phyloP scores from a whole-genome alignment of 2,888 invertebrate species.

The Phragmatobia fuliginosa region DNA sequence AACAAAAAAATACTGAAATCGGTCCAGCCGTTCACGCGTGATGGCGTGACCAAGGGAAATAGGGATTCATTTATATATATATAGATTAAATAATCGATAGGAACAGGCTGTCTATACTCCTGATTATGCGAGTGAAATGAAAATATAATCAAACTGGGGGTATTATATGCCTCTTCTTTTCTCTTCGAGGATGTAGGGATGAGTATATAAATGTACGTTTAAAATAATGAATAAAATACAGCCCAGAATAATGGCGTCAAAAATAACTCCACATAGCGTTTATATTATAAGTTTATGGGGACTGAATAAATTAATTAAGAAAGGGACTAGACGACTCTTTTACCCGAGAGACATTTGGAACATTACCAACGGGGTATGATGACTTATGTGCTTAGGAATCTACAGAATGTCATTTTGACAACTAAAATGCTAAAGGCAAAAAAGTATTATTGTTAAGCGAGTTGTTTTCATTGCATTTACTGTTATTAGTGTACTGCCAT shows the following conservation, averaged over 20 bases:
- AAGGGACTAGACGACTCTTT: neutral
- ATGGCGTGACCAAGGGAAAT: too few species aligned
- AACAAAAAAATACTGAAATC: too few species aligned
- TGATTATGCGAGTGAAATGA: neutral
- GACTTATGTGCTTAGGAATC: neutral
- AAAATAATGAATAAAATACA: slow-evolving; percentile 1
- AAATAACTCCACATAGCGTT: neutral
- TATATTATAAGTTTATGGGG: slow-evolving; percentile 3
- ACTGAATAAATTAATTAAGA: slow-evolving; percentile 4
- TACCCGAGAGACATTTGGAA: neutral
- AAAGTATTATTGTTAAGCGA: neutral
- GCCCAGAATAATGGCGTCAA: neutral
- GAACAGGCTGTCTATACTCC: too few species aligned
- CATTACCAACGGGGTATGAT: slow-evolving; percentile 2
- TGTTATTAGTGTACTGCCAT: too few species aligned
- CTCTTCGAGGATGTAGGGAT: neutral
- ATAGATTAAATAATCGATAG: too few species aligned
- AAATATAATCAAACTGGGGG: neutral
- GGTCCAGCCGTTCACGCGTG: too few species aligned
- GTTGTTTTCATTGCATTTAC: neutral
- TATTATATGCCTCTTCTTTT: neutral
- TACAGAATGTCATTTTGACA: neutral
- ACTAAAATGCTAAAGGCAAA: neutral
- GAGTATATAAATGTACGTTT: neutral
- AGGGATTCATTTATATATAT: too few species aligned